Base-by-base conservation (phyloP, 2,888 invertebrate species). In the Podabrus alpinus region DNA sequence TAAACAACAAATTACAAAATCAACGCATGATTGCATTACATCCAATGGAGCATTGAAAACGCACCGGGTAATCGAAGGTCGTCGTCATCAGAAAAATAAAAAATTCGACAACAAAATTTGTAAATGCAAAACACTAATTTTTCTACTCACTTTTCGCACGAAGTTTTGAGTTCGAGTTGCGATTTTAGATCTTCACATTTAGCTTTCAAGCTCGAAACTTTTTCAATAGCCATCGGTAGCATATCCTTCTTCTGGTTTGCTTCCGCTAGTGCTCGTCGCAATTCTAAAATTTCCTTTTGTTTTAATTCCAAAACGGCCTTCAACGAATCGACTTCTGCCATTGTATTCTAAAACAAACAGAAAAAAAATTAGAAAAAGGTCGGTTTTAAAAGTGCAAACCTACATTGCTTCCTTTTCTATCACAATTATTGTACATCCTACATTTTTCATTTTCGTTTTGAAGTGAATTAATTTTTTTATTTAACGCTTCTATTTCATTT, bases 251-350 rank as follows among this genome's bases (percentile, higher is more conserved):
- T 94, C 24, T 92, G 91, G 61, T 90, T 88, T 70, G 94, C 89
- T 81, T 94, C 92, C 19, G 92, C 91, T 73, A 93, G 91, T 73
- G 92, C 91, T 82, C 92, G 92, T 66, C 93, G 90, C 67, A 97
- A 88, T 15, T 94, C 92, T 0, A 93, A 92, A 83, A 96, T 92
- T 88, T 98, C 97, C 19, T 93, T 92, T 85, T 95, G 95, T 83
- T 95, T 94, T 84, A 98, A 89, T 82, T 97, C 97, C 76, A 98
- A 89, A 3, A 98, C 97, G 59, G 94, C 93, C 78, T 95, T 92
- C 76, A 98, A 88, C 15, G 97, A 97, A 81, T 94, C 93, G 1
- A 94, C 93, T 87, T 96, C 92, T 81, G 76, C 76, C 24, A 76
- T 21, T 19, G 73, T 68, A 61, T 29, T 59, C 72, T 74, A 45